Base-by-base conservation (phyloP, 2,797 vertebrate species). In the Phrynocephalus guinanensis region DNA sequence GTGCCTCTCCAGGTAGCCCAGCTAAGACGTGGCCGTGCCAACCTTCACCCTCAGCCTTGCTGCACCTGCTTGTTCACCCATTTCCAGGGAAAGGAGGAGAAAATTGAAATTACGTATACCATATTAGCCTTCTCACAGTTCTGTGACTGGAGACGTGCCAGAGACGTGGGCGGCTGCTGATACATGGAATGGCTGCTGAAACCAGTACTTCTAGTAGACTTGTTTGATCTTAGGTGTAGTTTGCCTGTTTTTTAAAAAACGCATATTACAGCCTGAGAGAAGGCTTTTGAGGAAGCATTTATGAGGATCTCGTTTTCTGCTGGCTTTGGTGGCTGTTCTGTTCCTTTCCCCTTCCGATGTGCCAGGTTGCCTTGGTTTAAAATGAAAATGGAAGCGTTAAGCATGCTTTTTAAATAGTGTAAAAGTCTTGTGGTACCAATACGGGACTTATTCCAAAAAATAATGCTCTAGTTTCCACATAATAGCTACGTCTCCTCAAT, bases 1-100 rank as follows among this genome's bases (percentile, higher is more conserved):
- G n/a, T 66, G 15, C 11, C 38, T 84, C 0, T 0, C 16, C 52
- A 13, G 28, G 10, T 26, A 38, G 50, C 24, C 1, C 26, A 68
- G 50, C 8, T 50, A 63, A 38, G 5, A 28, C 66, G 22, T 5
- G 44, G 22, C 30, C n/a, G 60, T 33, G 2, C 1, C 38, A 2
- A 44, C 24, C 24, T 5, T 28, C 60, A 30, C n/a, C 44, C 2
- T 26, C 10, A 2, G 18, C 7, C 71, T 13, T 0, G 0, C 5
- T 60, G 6, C 20, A 6, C 66, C 13, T 66, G 38, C 7, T 82
- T 22, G 1, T 67, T 48, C 28, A 56, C 1, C 1, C 1, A 28
- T 52, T 18, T 1, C 9, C 48, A 1, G 50, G 7, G 33, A 15
- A 52, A 16, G 9, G n/a, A 67, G 22, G 6, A 52, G 78, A 81